phyloP scores from a whole-genome alignment of 2,797 vertebrate species.

The Pseudotriccus pelzelni region DNA sequence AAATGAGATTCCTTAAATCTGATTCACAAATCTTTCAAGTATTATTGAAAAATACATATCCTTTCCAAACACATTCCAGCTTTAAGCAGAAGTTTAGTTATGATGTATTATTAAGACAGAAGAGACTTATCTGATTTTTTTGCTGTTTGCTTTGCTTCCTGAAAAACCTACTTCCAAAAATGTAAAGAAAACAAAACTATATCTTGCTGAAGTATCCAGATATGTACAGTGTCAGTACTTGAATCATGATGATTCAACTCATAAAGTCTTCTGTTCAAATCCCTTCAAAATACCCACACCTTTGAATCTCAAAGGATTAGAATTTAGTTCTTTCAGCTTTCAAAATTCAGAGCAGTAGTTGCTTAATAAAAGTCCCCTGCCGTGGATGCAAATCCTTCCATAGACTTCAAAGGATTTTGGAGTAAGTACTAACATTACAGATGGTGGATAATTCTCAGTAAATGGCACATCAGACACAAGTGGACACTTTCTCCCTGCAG shows the following conservation, averaged over 20 bases:
- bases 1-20: not conserved
- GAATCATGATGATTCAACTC: not conserved
- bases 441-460: slow-evolving; percentile 2
- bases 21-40: not conserved
- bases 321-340: not conserved
- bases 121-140: not conserved
- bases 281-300: not conserved
- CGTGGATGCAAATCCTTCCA: not conserved
- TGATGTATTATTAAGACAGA: not conserved
- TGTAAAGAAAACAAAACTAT: not conserved
- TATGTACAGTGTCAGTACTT: not conserved
- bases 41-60: not conserved
- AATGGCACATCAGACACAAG: slow-evolving; percentile 16
- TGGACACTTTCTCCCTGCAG: not conserved
- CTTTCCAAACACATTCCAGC: not conserved
- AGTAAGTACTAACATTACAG: slow-evolving; percentile 1
- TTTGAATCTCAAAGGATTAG: not conserved
- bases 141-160: not conserved
- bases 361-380: not conserved
- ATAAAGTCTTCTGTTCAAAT: not conserved
- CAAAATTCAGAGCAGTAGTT: not conserved
- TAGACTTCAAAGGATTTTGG: slow-evolving; percentile 29
- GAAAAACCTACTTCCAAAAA: not conserved
- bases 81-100: not conserved
- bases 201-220: not conserved